Evolutionary conservation across 2,113 vertebrate species (phyloP).

Genomic region (Sebastes fasciatus): DNA sequence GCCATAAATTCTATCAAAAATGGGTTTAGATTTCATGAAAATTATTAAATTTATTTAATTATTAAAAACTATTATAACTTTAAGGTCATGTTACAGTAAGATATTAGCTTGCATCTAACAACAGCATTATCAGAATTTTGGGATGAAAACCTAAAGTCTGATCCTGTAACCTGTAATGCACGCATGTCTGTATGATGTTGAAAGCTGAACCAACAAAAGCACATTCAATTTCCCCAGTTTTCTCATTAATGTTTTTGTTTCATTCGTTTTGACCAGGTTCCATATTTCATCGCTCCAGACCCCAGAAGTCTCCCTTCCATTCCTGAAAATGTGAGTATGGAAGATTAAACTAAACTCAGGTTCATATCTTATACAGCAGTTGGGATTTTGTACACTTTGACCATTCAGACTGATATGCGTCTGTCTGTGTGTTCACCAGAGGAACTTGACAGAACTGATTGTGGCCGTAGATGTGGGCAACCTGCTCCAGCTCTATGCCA

Average conservation of each 20-base stretch:
- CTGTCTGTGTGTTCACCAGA: conserved; percentile 73
- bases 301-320: conserved; percentile 88
- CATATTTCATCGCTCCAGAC: conserved; percentile 90
- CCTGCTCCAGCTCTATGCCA: conserved; percentile 90
- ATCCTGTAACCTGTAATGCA: conserved; percentile 4
- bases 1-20: neutral
- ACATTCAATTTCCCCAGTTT: neutral
- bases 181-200: neutral
- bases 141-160: conserved; percentile 39
- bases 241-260: neutral
- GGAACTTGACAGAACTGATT: conserved; percentile 92
- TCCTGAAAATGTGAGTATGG: conserved; percentile 90
- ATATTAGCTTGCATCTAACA: neutral
- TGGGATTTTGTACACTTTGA: neutral
- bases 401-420: neutral
- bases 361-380: neutral
- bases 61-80: too few relatives aligned
- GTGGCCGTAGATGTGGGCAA: conserved; percentile 90
- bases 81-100: neutral
- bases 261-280: conserved; percentile 77
- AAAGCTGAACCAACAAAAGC: neutral
- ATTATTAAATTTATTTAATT: too few relatives aligned
- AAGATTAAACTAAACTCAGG: neutral
- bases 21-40: neutral
- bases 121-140: conserved; percentile 25